Percentiles rank a stretch among this genome's conserved stretches.
These are phyloP conservation scores for Drosophila sproati DNA, from an alignment of 1,140 invertebrate genomes.

Conservation along the genomic window DNA sequence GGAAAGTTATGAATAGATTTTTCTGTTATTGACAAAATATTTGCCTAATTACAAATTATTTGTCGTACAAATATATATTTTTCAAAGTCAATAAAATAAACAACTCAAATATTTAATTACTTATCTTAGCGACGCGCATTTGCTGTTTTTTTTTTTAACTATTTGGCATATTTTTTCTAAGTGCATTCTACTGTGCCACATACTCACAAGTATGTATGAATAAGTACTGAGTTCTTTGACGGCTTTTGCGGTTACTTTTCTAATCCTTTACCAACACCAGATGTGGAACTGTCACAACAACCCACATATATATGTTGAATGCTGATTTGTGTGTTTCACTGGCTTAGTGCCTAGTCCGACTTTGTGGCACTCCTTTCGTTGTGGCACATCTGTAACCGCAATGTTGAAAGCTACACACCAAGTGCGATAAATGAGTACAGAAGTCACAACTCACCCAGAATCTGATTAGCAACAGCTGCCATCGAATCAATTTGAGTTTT, in stretches of 20 bases:
- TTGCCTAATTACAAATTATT: too few species aligned
- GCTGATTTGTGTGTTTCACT: constrained; percentile 6
- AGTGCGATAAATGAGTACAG: constrained; percentile 2
- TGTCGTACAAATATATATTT: too few species aligned
- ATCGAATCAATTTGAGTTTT: constrained; percentile 11
- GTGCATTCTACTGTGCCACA: constrained; percentile 33
- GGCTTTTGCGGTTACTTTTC: constrained; percentile 17
- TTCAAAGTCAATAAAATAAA: too few species aligned
- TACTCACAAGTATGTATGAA: constrained; percentile 12
- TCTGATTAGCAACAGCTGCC: constrained; percentile 23
- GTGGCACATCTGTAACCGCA: constrained; percentile 32
- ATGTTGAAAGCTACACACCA: constrained; percentile 11
- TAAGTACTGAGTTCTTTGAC: constrained; percentile 31
- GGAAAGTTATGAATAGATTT: too few species aligned
- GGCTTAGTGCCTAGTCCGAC: constrained; percentile 9
- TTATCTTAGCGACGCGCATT: too few species aligned
- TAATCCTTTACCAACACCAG: constrained; percentile 31
- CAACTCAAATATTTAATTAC: too few species aligned
- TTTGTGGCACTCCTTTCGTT: constrained; percentile 26
- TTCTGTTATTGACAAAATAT: too few species aligned
- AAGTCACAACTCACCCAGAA: constrained; percentile 8
- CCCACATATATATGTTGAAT: constrained; percentile 1
- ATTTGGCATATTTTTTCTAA: not conserved
- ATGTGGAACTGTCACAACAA: constrained; percentile 14
- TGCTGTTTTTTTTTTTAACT: not conserved